Conservation (phyloP, 2,888 invertebrate genomes). For the Linyphia triangularis region DNA sequence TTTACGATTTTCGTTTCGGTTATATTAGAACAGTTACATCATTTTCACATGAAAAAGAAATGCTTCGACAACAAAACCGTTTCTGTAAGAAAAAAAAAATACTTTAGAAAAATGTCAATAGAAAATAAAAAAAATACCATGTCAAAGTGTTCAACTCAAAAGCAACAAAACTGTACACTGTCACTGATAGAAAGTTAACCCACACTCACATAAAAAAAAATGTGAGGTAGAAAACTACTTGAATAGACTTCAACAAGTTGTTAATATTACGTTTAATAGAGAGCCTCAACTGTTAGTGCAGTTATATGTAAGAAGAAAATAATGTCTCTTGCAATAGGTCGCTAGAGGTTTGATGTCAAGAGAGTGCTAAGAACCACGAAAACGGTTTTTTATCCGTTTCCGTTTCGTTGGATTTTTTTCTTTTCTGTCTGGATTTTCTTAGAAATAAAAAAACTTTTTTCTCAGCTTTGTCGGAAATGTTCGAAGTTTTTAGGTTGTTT, state of each 20-base stretch:
- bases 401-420: not conserved
- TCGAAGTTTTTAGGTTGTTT: slow-evolving; percentile 9
- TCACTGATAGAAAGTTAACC: not conserved
- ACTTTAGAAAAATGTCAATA: no score
- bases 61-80: not conserved
- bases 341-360: slow-evolving; percentile 35
- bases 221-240: slow-evolving; percentile 9
- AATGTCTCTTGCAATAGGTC: slow-evolving; percentile 40
- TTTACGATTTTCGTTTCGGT: not conserved
- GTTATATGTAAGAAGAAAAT: slow-evolving; percentile 27
- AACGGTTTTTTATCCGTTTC: slow-evolving; percentile 21
- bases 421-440: not conserved
- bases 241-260: slow-evolving; percentile 58
- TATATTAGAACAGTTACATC: no score
- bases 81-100: not conserved
- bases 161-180: not conserved
- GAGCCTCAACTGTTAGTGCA: slow-evolving; percentile 5
- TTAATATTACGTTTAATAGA: slow-evolving; percentile 53
- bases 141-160: not conserved
- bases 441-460: not conserved
- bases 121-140: not conserved
- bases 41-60: not conserved
- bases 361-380: slow-evolving; percentile 23
- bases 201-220: not conserved
- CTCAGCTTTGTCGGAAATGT: slow-evolving; percentile 15